These are phyloP conservation scores for Gonatopus flavifemur DNA, from an alignment of 1,140 invertebrate species.

Conservation along the genomic window DNA sequence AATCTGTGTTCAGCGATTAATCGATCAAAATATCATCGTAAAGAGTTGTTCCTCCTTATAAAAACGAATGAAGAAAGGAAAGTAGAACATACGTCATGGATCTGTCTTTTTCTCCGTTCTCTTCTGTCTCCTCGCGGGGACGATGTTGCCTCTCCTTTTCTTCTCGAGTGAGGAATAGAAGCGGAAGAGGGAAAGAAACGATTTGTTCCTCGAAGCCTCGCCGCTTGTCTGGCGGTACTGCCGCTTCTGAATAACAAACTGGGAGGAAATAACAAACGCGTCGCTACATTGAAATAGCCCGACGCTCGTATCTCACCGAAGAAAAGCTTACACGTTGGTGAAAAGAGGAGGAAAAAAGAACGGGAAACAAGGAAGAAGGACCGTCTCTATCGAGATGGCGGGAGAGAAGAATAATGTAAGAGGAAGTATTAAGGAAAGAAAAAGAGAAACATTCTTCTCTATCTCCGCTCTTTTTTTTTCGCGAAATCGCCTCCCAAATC, in stretches of 20 bases:
- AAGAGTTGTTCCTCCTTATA: too few species aligned
- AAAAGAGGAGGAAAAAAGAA: slow-evolving; percentile 9
- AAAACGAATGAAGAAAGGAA: too few species aligned
- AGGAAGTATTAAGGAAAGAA: background rate
- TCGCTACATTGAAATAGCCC: slow-evolving; percentile 56
- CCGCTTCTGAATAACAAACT: slow-evolving; percentile 47
- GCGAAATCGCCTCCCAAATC: slow-evolving; percentile 57
- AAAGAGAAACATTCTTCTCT: slow-evolving; percentile 5
- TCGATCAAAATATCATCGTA: too few species aligned
- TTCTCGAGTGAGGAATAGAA: background rate
- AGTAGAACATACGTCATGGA: too few species aligned
- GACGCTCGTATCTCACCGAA: slow-evolving; percentile 48
- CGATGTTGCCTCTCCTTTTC: slow-evolving; percentile 11
- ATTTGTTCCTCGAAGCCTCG: slow-evolving; percentile 36
- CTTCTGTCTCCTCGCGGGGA: too few species aligned
- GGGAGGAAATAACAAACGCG: slow-evolving; percentile 56
- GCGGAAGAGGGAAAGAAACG: slow-evolving; percentile 13
- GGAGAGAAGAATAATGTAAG: slow-evolving; percentile 14
- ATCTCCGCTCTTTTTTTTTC: slow-evolving; percentile 31
- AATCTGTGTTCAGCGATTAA: too few species aligned
- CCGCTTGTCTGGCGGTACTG: slow-evolving; percentile 2
- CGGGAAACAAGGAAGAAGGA: slow-evolving; percentile 3
- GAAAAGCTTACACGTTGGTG: background rate
- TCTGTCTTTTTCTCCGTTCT: too few species aligned
- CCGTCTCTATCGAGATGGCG: too few species aligned